These are phyloP conservation scores for Crax fasciolata DNA, from an alignment of 2,797 vertebrate genomes.

Conservation along the genomic window DNA sequence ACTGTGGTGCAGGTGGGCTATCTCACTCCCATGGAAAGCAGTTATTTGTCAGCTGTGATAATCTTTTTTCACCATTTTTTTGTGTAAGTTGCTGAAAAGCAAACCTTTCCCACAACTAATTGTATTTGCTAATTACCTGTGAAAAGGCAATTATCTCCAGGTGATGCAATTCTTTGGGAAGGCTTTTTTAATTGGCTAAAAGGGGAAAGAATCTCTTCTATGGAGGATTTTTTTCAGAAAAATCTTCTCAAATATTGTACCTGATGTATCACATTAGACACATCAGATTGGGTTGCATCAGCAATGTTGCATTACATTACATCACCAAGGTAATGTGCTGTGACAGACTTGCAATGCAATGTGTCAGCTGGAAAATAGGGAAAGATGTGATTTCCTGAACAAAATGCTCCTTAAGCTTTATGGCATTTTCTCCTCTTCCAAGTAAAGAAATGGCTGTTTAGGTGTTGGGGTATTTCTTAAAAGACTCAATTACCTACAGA, in stretches of 20 bases:
- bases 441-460: not conserved
- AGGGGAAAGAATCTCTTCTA: not conserved
- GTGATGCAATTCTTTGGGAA: conserved; percentile 28
- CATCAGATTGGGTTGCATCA: conserved; percentile 66
- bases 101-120: conserved; percentile 59
- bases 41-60: not conserved
- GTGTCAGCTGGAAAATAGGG: conserved; percentile 73
- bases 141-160: conserved; percentile 63
- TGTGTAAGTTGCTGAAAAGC: conserved; percentile 22
- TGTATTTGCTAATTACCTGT: conserved; percentile 67
- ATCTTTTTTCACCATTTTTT: not conserved
- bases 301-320: conserved; percentile 53
- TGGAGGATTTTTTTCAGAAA: conserved; percentile 10
- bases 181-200: conserved; percentile 29
- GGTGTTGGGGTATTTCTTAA: not conserved
- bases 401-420: conserved; percentile 57
- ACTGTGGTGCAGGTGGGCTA: not conserved
- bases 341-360: conserved; percentile 58
- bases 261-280: conserved; percentile 72
- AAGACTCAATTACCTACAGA: not conserved
- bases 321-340: conserved; percentile 60
- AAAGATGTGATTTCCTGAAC: conserved; percentile 69
- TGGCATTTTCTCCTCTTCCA: not conserved
- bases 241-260: conserved; percentile 36
- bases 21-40: not conserved